Evolutionary conservation across 1,140 invertebrate species (phyloP).

Genomic region (Apis cerana): DNA sequence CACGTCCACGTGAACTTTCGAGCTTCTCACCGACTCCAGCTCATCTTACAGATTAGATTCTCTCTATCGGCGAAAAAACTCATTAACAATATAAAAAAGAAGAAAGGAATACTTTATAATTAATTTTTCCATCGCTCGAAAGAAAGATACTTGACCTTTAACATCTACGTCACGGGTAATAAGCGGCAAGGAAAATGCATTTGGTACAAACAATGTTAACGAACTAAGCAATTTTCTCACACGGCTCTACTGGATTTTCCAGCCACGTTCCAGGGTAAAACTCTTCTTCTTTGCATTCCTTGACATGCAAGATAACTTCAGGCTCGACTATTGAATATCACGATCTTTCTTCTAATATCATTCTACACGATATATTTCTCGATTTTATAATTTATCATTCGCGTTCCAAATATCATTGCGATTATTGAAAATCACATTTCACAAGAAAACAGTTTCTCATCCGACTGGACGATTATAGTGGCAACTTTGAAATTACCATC

Average conservation of each 20-base stretch:
- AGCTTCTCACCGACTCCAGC: not conserved
- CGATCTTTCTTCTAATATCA: conserved; percentile 2
- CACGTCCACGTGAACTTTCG: conserved; percentile 43
- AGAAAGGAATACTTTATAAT: not conserved
- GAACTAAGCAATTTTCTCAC: conserved; percentile 1
- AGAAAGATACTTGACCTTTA: not conserved
- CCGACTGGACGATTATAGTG: conserved; percentile 3
- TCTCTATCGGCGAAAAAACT: not conserved
- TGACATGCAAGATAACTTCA: conserved; percentile 15
- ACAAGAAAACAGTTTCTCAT: conserved; percentile 37
- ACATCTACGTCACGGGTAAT: not conserved
- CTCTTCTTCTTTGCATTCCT: conserved; percentile 13
- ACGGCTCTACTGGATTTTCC: conserved; percentile 4
- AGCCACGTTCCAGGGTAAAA: not conserved
- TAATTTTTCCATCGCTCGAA: not conserved
- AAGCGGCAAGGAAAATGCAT: not conserved
- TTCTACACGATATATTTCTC: no score
- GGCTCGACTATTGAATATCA: conserved; percentile 25
- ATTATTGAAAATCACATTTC: no score
- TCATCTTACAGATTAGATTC: not conserved
- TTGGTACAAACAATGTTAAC: not conserved
- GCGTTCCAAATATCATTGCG: no score
- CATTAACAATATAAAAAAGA: not conserved
- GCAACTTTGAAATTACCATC: conserved; percentile 36
- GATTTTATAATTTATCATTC: no score